Conservation (phyloP, 2,888 invertebrate species). For the Noctua comes region DNA sequence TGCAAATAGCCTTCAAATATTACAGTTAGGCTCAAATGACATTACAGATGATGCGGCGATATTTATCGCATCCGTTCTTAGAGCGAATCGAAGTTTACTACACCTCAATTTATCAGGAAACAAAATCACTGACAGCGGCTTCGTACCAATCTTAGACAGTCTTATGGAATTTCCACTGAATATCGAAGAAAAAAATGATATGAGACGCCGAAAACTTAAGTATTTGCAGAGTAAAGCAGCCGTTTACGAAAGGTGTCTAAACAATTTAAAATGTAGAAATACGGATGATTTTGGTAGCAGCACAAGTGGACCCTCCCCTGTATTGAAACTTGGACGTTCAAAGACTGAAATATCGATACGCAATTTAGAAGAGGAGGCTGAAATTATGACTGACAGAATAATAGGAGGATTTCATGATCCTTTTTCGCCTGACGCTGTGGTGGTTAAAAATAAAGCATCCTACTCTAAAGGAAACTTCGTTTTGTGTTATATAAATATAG, state of each 20-base stretch:
- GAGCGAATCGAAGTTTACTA: conserved; percentile 74
- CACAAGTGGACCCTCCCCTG: rapidly evolving
- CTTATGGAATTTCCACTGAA: conserved; percentile 73
- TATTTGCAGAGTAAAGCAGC: conserved; percentile 63
- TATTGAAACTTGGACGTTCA: not conserved
- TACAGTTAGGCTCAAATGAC: conserved; percentile 76
- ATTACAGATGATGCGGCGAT: conserved; percentile 75
- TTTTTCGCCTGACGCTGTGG: conserved; percentile 62
- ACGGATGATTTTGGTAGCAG: not conserved
- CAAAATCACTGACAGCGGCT: conserved; percentile 73
- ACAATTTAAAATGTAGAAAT: conserved; percentile 50
- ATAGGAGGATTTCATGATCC: conserved; percentile 70
- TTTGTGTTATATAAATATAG: conserved; percentile 77
- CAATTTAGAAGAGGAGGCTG: conserved; percentile 39
- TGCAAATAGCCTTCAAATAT: conserved; percentile 65
- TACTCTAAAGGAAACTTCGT: conserved; percentile 74
- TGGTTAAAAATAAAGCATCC: conserved; percentile 53
- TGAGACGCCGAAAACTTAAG: conserved; percentile 57
- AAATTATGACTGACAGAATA: conserved; percentile 62
- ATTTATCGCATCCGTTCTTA: conserved; percentile 70
- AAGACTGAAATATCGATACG: not conserved
- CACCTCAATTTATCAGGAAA: conserved; percentile 79
- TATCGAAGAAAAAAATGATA: conserved; percentile 63
- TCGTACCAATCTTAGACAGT: conserved; percentile 67
- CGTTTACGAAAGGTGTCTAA: conserved; percentile 62